These are phyloP conservation scores for Mus musculus DNA, from an alignment of 2,113 vertebrate genomes.

Conservation along the genomic window DNA sequence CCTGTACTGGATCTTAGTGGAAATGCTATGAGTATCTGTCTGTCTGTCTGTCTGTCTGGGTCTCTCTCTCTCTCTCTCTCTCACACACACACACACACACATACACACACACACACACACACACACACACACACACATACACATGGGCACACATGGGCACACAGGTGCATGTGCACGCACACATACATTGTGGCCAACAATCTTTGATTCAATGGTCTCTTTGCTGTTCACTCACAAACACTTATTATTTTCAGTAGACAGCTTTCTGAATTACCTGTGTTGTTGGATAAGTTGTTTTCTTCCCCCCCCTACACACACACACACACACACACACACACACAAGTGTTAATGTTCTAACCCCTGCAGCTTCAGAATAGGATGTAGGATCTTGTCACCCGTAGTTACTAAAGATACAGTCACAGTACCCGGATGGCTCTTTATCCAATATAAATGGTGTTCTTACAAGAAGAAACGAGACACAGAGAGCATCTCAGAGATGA, in stretches of 20 bases:
- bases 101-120: not conserved
- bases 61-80: not conserved
- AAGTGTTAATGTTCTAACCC: not conserved
- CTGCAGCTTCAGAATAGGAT: not conserved
- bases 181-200: not conserved
- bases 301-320: too few relatives aligned
- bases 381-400: not conserved
- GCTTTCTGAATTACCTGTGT: conserved; percentile 65
- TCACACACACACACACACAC: not conserved
- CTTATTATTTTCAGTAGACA: conserved; percentile 73
- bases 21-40: not conserved
- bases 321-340: too few relatives aligned
- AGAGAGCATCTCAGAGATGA: not conserved
- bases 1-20: not conserved
- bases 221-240: conserved; percentile 43
- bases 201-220: conserved; percentile 49
- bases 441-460: not conserved
- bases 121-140: not conserved
- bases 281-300: not conserved
- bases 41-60: not conserved
- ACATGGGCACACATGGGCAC: not conserved
- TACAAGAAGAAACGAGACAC: not conserved
- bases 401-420: not conserved
- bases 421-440: not conserved
- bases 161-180: not conserved